Conservation (phyloP, 2,113 vertebrate genomes). For the Chamaetylas fuelleborni region DNA sequence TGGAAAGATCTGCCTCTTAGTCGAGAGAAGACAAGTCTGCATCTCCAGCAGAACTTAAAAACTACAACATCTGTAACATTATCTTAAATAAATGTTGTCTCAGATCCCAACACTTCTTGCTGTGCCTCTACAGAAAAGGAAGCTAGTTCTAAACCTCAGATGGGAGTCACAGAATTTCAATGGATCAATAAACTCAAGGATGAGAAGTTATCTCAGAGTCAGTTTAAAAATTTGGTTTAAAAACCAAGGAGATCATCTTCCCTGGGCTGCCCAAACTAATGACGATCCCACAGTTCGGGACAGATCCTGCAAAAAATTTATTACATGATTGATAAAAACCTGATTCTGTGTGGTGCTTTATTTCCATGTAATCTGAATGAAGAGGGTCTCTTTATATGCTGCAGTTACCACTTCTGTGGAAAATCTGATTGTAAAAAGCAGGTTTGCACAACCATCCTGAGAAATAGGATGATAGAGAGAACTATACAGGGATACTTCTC, state of each 20-base stretch:
- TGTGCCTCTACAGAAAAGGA: not conserved
- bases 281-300: not conserved
- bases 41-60: not conserved
- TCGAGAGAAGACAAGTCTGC: not conserved
- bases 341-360: fast-evolving
- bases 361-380: not conserved
- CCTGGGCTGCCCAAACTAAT: not conserved
- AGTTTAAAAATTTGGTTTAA: not conserved
- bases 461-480: not conserved
- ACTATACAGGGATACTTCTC: not conserved
- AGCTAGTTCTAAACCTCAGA: not conserved
- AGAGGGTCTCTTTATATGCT: not conserved
- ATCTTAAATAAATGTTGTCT: not conserved
- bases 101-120: not conserved
- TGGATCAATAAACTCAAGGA: not conserved
- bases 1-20: not conserved
- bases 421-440: not conserved
- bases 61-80: not conserved
- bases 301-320: not conserved
- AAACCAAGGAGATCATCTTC: not conserved
- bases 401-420: not conserved
- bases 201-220: fast-evolving
- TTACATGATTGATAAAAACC: not conserved
- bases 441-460: not conserved
- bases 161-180: not conserved